These are phyloP conservation scores for Mesaphorura yosii DNA, from an alignment of 1,140 invertebrate genomes.

Conservation along the genomic window DNA sequence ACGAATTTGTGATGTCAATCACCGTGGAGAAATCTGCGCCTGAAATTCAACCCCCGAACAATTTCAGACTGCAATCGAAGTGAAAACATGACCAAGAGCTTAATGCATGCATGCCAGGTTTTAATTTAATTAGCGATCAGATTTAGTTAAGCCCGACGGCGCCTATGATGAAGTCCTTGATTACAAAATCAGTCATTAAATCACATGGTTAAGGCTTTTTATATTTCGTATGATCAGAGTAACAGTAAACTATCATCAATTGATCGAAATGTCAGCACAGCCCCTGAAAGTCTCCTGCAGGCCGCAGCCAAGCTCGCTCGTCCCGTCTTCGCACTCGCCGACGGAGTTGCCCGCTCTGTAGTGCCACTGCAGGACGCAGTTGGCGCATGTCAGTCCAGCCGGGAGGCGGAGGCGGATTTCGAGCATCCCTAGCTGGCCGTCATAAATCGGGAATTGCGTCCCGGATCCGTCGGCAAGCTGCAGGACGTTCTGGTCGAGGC, in stretches of 20 bases:
- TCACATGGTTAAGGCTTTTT: too few relatives aligned
- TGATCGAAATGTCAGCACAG: conserved; percentile 1
- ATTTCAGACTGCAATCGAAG: too few relatives aligned
- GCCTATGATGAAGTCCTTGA: too few relatives aligned
- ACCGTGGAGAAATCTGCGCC: too few relatives aligned
- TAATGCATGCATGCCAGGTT: too few relatives aligned
- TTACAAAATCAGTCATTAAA: too few relatives aligned
- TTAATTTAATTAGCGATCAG: too few relatives aligned
- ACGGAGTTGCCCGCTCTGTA: conserved; percentile 49
- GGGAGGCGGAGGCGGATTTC: neutral
- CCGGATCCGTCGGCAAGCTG: conserved; percentile 29
- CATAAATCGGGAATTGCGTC: neutral
- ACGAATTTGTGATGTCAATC: too few relatives aligned
- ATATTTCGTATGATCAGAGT: too few relatives aligned
- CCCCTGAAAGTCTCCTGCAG: conserved; percentile 35
- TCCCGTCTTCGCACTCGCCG: conserved; percentile 47
- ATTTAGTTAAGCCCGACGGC: too few relatives aligned
- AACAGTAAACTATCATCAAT: neutral
- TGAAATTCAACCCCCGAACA: too few relatives aligned
- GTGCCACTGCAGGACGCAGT: neutral
- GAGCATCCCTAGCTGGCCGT: neutral
- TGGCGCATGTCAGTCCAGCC: neutral
- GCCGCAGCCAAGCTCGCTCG: conserved; percentile 33
- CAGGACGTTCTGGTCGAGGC: conserved; percentile 34
- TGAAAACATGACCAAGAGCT: too few relatives aligned